Conservation (phyloP, 1,140 invertebrate species). For the Zaprionus inermis region DNA sequence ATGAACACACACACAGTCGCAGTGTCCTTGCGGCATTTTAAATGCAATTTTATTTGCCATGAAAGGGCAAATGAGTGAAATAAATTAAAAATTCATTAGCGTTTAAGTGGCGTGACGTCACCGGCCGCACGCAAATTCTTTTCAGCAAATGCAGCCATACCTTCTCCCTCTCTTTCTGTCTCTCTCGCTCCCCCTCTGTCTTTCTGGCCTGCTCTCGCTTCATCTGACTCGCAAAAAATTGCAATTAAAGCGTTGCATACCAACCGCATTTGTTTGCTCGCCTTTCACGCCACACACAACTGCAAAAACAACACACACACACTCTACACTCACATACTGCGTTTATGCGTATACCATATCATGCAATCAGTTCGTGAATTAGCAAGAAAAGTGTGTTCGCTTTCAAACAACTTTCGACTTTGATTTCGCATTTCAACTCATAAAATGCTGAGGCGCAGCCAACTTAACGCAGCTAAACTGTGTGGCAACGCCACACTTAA, state of each 20-base stretch:
- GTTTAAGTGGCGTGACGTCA: conserved; percentile 51
- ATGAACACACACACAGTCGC: conserved; percentile 43
- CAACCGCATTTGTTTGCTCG: conserved; percentile 22
- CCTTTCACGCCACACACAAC: conserved; percentile 3
- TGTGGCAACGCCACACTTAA: too few species aligned
- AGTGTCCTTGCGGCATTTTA: conserved; percentile 71
- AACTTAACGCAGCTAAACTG: too few species aligned
- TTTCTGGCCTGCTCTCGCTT: not conserved
- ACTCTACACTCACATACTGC: not conserved
- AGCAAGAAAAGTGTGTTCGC: too few species aligned
- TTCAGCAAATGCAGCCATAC: not conserved
- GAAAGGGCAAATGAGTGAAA: conserved; percentile 54
- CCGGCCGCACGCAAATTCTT: conserved; percentile 19
- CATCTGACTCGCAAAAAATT: conserved; percentile 23
- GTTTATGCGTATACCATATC: too few species aligned
- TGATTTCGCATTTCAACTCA: too few species aligned
- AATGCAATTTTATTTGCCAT: conserved; percentile 55
- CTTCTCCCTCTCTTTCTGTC: not conserved
- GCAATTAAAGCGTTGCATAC: conserved; percentile 34
- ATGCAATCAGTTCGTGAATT: too few species aligned
- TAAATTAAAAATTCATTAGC: conserved; percentile 75
- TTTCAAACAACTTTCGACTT: too few species aligned
- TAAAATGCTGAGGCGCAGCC: too few species aligned
- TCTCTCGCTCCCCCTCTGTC: not conserved
- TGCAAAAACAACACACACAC: conserved; percentile 7